Percentiles rank a stretch among this genome's conserved stretches.
Evolutionary conservation across 1,140 invertebrate genomes (phyloP).

Genomic region (Alviniconcha marisindica): DNA sequence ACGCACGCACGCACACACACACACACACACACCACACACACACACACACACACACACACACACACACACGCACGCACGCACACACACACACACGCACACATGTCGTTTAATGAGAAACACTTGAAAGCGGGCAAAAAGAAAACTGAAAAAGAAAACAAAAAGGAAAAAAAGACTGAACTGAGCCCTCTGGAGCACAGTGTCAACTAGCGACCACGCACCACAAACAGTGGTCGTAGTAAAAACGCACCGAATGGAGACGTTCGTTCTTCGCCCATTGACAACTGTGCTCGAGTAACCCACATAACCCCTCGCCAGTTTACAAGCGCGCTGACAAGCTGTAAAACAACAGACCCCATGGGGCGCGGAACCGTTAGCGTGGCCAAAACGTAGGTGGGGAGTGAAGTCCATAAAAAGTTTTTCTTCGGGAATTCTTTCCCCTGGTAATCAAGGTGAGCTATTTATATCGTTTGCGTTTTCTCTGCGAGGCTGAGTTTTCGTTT

Average conservation of each 20-base stretch:
- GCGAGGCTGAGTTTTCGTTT: no score
- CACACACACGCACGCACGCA: not conserved
- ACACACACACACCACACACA: not conserved
- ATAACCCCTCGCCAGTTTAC: conserved; percentile 13
- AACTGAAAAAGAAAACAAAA: not conserved
- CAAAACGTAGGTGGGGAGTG: not conserved
- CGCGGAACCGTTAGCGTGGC: not conserved
- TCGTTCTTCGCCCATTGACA: not conserved
- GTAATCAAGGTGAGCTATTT: not conserved
- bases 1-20: conserved; percentile 2
- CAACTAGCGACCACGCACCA: no score
- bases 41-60: no score
- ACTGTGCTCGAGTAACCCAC: not conserved
- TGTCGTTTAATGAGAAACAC: no score
- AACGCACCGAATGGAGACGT: no score
- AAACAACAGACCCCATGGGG: not conserved
- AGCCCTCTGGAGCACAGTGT: no score
- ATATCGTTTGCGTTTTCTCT: no score
- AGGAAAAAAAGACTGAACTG: no score
- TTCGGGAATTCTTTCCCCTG: conserved; percentile 1
- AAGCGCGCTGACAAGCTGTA: not conserved
- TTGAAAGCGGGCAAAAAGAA: not conserved
- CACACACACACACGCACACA: not conserved
- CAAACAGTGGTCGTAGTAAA: no score
- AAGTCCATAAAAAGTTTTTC: not conserved